Evolutionary conservation across 2,888 invertebrate species (phyloP), one percentile per base, ranked within the genome.

Genomic region (Glaucopsyche alexis): DNA sequence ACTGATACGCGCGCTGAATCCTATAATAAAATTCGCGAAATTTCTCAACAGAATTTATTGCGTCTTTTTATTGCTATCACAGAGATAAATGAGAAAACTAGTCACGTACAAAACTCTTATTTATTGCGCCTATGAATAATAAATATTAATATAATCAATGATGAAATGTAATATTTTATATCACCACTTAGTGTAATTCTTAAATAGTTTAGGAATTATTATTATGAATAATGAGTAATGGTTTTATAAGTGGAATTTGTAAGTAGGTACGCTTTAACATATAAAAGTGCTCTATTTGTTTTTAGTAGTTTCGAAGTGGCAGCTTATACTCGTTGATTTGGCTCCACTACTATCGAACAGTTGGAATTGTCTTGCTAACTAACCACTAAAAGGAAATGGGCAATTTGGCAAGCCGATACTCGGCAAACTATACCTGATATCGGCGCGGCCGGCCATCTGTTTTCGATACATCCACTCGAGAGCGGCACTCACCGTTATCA

Each of bases 1-100:
- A 83, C 81, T 80, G 81, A 84, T 85, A 85, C 84, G 83, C 82
- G 81, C 76, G 76, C 78, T 79, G 82, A 84, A 84, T 84, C 78
- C 79, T 79, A 81, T 82, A 81, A 80, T 75, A 76, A 81, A 82
- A 83, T 80, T 81, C 80, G 69, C 69, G 13, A 69, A 69, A 69
- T 49, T 69, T 19, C 69, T 69, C 29, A 19, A 69, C 47, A 29
- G 29, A 69, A 69, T 69, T 69, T 69, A 69, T 69, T 69, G 45
- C 69, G 69, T 47, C 45, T 67, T 67, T 67, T 69, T 69, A 69
- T 69, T 69, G 47, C 49, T 49, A 29, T 47, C 49, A 14, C 69
- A 14, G 13, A 29, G 45, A 69, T 11, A 69, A 16, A 19, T 19
- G 19, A 67, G 19, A 45, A 19, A 69, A 49, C 47, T 69, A 69